Percentiles rank a stretch among this genome's conserved stretches.
These are phyloP conservation scores for Agrilus cyanescens DNA, from an alignment of 2,888 invertebrate genomes.

Conservation along the genomic window DNA sequence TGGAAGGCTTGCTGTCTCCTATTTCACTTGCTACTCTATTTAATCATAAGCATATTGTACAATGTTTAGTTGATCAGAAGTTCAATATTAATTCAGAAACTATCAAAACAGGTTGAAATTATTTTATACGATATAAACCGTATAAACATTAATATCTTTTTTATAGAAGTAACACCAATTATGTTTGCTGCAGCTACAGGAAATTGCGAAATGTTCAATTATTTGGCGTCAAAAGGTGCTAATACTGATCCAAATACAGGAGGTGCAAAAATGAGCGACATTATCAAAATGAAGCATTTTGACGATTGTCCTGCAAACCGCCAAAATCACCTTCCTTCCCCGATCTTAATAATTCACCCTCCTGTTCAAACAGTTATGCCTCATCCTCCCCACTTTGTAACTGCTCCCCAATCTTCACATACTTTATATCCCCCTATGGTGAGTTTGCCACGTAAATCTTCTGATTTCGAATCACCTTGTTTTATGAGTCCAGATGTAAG, in stretches of 20 bases:
- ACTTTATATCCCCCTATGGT: slow-evolving; percentile 1
- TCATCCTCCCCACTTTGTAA: too few relatives aligned
- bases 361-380: too few relatives aligned
- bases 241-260: slow-evolving; percentile 11
- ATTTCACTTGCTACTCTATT: slow-evolving; percentile 27
- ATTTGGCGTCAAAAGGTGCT: slow-evolving; percentile 21
- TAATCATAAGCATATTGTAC: slow-evolving; percentile 21
- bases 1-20: slow-evolving; percentile 28
- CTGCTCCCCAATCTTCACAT: slow-evolving; percentile 1
- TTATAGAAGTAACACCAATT: slow-evolving; percentile 27
- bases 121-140: neutral
- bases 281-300: too few relatives aligned
- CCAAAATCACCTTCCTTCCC: too few relatives aligned
- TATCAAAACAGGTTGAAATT: slow-evolving; percentile 22
- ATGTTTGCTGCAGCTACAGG: slow-evolving; percentile 29
- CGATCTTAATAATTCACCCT: too few relatives aligned
- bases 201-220: slow-evolving; percentile 18
- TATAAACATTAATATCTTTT: slow-evolving; percentile 1
- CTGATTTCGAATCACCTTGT: slow-evolving; percentile 10
- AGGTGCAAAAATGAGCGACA: too few relatives aligned
- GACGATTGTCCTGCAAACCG: too few relatives aligned
- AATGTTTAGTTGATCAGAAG: slow-evolving; percentile 23
- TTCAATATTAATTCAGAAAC: slow-evolving; percentile 24
- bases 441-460: slow-evolving; percentile 11
- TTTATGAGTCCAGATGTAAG: slow-evolving; percentile 12